A percentile compares a stretch with the other conserved stretches of the same genome.
Conservation (phyloP, 2,888 invertebrate genomes). For the Agonopterix alstromeriana region DNA sequence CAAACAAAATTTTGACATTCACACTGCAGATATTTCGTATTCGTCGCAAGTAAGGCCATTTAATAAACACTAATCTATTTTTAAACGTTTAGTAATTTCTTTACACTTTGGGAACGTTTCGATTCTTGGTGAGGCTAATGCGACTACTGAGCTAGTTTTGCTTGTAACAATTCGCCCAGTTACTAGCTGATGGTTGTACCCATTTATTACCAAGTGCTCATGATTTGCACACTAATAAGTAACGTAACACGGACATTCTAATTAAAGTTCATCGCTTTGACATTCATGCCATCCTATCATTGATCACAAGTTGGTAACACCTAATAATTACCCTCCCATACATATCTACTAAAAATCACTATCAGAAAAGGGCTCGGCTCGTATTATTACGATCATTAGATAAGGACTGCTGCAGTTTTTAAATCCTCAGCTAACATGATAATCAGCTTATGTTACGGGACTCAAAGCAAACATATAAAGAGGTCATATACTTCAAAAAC, state of each 20-base stretch:
- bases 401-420: constrained; percentile 59
- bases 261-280: constrained; percentile 76
- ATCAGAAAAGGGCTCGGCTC: constrained; percentile 70
- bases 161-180: constrained; percentile 59
- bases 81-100: constrained; percentile 76
- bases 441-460: constrained; percentile 56
- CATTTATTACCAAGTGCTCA: constrained; percentile 46
- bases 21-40: constrained; percentile 75
- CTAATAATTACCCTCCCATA: constrained; percentile 61
- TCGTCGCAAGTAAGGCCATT: constrained; percentile 76
- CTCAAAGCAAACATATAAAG: constrained; percentile 38
- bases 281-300: constrained; percentile 73
- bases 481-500: constrained; percentile 41
- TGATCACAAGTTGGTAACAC: constrained; percentile 61
- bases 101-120: constrained; percentile 70
- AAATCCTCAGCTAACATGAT: constrained; percentile 58
- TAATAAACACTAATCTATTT: constrained; percentile 77
- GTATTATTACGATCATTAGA: constrained; percentile 55
- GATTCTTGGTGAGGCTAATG: constrained; percentile 70
- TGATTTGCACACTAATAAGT: constrained; percentile 68
- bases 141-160: constrained; percentile 61
- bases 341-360: constrained; percentile 63
- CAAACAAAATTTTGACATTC: constrained; percentile 76
- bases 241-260: constrained; percentile 72
- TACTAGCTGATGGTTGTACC: constrained; percentile 49